Evolutionary conservation across 2,797 vertebrate species (phyloP), one percentile per base, ranked within the genome.

Genomic region (Tokudaia muenninki): DNA sequence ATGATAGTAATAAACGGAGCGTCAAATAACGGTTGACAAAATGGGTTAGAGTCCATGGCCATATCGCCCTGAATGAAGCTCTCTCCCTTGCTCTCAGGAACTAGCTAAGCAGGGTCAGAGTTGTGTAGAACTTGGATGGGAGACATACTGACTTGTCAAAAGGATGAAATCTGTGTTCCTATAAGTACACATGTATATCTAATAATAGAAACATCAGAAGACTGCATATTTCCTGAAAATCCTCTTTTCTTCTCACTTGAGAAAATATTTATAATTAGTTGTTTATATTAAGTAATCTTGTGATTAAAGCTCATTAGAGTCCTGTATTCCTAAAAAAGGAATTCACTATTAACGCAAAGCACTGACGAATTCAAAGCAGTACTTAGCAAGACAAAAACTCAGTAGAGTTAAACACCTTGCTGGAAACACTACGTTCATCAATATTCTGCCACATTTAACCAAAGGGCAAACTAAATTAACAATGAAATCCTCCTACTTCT

Each of bases 261-360:
- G 50, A 17, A 96, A 83, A 92, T 65, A 34, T 67, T 93, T 81
- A 86, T 5, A 95, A 70, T 61, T 75, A 31, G 86, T 81, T 47
- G 9, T 31, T 86, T 50, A 92, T 9, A 70, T 52, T 59, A 67
- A 81, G 41, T 47, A 5, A 57, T 67, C 12, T 83, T 2, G 70
- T 22, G 37, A 72, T 10, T 12, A 55, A 80, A 31, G 10, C 14
- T 70, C 37, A 24, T 88, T 95, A 41, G 6, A 87, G 31, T n/a
- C 79, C 34, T 67, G 19, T 0, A 34, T 4, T 19, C 50, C 22
- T 61, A 93, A 65, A 50, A 78, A 92, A 89, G 11, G n/a, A 52
- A 4, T 50, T 72, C 34, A 61, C 22, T 79, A 87, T 55, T 12
- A 61, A 92, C 63, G 82, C 74, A 83, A 75, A 72, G 47, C 5